Evolutionary conservation across 2,797 vertebrate genomes (phyloP).

Genomic region (Loris lydekkerianus): DNA sequence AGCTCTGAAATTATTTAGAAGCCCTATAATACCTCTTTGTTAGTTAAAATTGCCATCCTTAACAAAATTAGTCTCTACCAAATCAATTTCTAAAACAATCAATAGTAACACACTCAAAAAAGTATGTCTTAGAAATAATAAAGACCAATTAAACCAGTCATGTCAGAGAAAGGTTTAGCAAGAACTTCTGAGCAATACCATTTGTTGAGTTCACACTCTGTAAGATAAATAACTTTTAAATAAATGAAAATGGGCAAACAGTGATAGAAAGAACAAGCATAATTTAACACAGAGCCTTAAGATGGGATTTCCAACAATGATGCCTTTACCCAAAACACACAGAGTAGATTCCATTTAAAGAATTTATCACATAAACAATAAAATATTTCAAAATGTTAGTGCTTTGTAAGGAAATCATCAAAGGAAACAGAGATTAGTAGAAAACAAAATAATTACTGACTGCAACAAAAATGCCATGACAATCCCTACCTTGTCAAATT

Average conservation of each 20-base stretch:
- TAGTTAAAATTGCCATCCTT: slow-evolving; percentile 24
- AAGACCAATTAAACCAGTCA: slow-evolving; percentile 37
- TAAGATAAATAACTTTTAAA: slow-evolving; percentile 67
- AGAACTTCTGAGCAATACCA: slow-evolving; percentile 50
- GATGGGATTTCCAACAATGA: background rate
- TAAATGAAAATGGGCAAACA: background rate
- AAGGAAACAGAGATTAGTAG: slow-evolving; percentile 55
- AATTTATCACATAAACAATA: slow-evolving; percentile 33
- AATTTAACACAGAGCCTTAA: slow-evolving; percentile 44
- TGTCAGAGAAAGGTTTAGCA: slow-evolving; percentile 62
- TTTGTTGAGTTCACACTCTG: slow-evolving; percentile 56
- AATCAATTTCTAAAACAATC: slow-evolving; percentile 72
- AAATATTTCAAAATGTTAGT: slow-evolving; percentile 7
- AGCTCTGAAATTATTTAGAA: slow-evolving; percentile 46
- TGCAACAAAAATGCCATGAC: background rate
- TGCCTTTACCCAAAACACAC: slow-evolving; percentile 15
- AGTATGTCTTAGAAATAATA: slow-evolving; percentile 66
- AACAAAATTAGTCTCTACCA: slow-evolving; percentile 56
- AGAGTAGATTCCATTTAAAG: slow-evolving; percentile 49
- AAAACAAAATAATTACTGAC: background rate
- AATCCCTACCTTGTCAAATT: slow-evolving; percentile 7
- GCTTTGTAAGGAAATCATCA: slow-evolving; percentile 3
- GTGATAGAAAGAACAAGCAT: background rate
- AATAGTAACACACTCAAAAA: slow-evolving; percentile 70
- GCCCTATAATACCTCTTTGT: background rate